A percentile compares a stretch with the other conserved stretches of the same genome.
Evolutionary conservation across 2,888 invertebrate genomes (phyloP).

Genomic region (Dorcus hopei): DNA sequence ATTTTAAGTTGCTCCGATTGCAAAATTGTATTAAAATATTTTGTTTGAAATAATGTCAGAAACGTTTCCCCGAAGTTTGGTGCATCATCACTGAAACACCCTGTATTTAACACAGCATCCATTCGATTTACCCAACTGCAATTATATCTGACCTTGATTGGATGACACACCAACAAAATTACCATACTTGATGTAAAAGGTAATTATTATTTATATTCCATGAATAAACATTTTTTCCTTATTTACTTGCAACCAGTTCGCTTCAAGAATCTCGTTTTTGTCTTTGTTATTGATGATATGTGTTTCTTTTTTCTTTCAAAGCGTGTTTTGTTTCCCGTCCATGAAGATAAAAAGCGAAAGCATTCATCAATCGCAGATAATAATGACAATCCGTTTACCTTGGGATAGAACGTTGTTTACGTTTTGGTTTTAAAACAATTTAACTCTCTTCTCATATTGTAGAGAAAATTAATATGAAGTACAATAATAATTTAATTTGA

Average conservation of each 20-base stretch:
- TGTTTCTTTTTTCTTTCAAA: background rate
- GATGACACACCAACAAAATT: slow-evolving; percentile 1
- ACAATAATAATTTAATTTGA: too few relatives aligned
- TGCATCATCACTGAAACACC: too few relatives aligned
- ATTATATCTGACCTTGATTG: slow-evolving; percentile 7
- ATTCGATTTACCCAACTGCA: background rate
- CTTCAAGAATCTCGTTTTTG: background rate
- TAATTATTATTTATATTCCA: slow-evolving; percentile 1
- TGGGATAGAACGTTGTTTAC: too few relatives aligned
- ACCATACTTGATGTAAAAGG: background rate
- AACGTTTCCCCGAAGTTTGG: too few relatives aligned
- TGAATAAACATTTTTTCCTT: slow-evolving; percentile 4
- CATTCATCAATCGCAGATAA: background rate
- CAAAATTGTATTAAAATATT: too few relatives aligned
- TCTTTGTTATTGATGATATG: background rate
- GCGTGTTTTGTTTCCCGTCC: background rate
- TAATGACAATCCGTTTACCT: background rate
- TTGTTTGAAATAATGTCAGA: too few relatives aligned
- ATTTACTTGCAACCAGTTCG: background rate
- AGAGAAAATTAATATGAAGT: too few relatives aligned
- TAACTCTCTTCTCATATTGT: too few relatives aligned
- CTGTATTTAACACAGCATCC: background rate
- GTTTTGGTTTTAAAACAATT: too few relatives aligned
- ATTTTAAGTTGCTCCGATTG: too few relatives aligned
- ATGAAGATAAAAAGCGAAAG: slow-evolving; percentile 1